Conservation (phyloP, 2,113 vertebrate species). For the Zapornia atra region DNA sequence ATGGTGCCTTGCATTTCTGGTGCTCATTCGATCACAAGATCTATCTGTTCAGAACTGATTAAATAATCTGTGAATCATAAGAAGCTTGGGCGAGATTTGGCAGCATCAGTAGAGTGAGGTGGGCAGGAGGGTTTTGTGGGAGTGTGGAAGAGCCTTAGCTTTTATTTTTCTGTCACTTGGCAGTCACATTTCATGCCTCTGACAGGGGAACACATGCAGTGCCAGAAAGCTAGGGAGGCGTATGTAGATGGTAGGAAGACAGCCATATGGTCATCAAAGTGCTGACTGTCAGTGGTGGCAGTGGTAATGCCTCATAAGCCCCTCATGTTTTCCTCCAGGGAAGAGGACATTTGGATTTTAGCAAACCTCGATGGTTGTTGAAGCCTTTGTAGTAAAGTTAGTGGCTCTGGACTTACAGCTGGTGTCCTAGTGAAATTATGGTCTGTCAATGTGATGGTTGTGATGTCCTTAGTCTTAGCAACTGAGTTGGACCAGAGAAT, state of each 20-base stretch:
- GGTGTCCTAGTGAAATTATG: background rate
- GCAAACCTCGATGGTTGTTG: background rate
- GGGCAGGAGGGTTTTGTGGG: background rate
- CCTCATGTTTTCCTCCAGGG: background rate
- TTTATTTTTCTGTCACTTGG: slow-evolving; percentile 5
- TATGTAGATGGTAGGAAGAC: background rate
- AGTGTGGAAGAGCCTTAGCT: background rate
- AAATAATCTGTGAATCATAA: background rate
- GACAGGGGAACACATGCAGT: background rate
- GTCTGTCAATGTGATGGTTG: background rate
- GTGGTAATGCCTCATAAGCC: background rate
- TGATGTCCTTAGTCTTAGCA: background rate
- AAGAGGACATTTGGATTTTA: background rate
- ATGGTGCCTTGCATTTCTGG: background rate
- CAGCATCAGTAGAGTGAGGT: background rate
- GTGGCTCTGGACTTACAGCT: background rate
- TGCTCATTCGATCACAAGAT: background rate
- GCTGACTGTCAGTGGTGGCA: background rate
- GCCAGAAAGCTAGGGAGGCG: background rate
- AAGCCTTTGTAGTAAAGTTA: background rate
- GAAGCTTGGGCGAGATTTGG: background rate
- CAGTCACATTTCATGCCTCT: background rate
- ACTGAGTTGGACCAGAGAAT: background rate
- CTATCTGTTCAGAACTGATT: background rate
- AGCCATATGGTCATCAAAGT: background rate